Evolutionary conservation across 2,113 vertebrate species (phyloP).

Genomic region (Tichodroma muraria): DNA sequence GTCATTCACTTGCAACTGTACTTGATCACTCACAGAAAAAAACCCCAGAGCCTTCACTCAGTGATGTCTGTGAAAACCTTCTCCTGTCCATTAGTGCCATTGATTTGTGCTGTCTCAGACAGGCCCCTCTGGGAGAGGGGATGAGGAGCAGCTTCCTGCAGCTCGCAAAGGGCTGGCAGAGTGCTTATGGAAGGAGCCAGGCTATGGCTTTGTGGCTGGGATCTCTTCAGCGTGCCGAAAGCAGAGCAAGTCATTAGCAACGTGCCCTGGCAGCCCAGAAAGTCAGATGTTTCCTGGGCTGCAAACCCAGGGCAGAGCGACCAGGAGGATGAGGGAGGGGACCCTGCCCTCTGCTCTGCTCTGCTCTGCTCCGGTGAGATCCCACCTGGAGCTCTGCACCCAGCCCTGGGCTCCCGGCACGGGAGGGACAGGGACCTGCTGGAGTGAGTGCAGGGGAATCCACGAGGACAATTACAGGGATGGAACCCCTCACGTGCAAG

Average conservation of each 20-base stretch:
- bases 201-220: background rate
- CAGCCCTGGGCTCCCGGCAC: too few relatives aligned
- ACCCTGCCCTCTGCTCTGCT: background rate
- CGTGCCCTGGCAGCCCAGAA: background rate
- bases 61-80: background rate
- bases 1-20: background rate
- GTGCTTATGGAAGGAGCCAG: background rate
- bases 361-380: background rate
- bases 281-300: background rate
- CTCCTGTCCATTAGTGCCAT: background rate
- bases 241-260: background rate
- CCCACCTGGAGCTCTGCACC: background rate
- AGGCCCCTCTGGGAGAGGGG: background rate
- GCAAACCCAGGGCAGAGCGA: background rate
- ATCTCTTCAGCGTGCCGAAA: background rate
- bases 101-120: background rate
- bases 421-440: background rate
- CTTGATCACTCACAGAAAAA: background rate
- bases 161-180: background rate
- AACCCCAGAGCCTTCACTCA: background rate
- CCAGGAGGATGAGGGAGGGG: background rate
- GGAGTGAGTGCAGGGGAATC: background rate
- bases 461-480: background rate
- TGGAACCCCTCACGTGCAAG: background rate
- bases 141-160: background rate